A percentile compares a stretch with the other conserved stretches of the same genome.
These are phyloP conservation scores for Nerophis lumbriciformis DNA, from an alignment of 2,113 vertebrate species.

Conservation along the genomic window DNA sequence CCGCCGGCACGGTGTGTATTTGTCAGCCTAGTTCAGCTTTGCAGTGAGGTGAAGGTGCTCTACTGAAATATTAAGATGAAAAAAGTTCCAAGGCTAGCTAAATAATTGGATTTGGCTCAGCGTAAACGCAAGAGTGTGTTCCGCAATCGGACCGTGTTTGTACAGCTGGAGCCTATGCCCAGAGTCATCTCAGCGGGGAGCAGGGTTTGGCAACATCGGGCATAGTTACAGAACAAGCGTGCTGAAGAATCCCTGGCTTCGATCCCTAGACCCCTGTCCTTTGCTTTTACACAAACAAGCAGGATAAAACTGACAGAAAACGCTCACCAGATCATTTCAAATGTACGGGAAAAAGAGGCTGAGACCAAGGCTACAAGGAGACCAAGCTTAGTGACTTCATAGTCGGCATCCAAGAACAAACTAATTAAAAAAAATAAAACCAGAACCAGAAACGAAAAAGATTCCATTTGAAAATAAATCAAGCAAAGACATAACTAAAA, in stretches of 20 bases:
- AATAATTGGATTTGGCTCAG: conserved; percentile 63
- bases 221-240: conserved; percentile 35
- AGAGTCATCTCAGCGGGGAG: conserved; percentile 60
- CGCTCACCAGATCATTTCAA: conserved; percentile 5
- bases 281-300: conserved; percentile 21
- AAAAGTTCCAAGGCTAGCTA: conserved; percentile 45
- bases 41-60: conserved; percentile 38
- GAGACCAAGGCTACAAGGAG: background rate
- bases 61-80: conserved; percentile 41
- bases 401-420: background rate
- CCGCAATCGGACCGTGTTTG: conserved; percentile 60
- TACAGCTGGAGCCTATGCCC: conserved; percentile 62
- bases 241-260: conserved; percentile 27
- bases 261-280: conserved; percentile 22
- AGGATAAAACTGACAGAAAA: conserved; percentile 2
- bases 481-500: conserved; percentile 45
- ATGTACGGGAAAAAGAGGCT: conserved; percentile 2
- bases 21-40: conserved; percentile 42
- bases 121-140: conserved; percentile 46
- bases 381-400: background rate
- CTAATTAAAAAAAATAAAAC: conserved; percentile 17
- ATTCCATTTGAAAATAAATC: conserved; percentile 27
- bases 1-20: conserved; percentile 32
- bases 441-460: conserved; percentile 29
- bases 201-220: conserved; percentile 54